A percentile compares a stretch with the other conserved stretches of the same genome.
phyloP scores from a whole-genome alignment of 2,113 vertebrate species.

The Micronycteris hirsuta region DNA sequence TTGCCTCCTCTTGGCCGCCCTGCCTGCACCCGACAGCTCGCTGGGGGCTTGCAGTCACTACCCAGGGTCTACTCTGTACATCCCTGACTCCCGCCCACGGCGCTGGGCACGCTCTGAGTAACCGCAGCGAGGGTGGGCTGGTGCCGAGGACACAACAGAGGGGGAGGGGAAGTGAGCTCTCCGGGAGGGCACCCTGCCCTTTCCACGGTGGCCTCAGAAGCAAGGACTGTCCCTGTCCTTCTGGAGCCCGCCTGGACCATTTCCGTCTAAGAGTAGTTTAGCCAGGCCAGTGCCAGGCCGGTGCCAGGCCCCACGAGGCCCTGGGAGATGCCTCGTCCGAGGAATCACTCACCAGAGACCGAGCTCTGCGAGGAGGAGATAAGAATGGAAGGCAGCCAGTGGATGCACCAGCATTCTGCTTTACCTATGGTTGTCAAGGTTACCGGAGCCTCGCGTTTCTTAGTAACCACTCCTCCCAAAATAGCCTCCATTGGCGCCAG shows the following conservation, averaged over 20 bases:
- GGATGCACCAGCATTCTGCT: not conserved
- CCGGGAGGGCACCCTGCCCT: not conserved
- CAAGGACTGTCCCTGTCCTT: not conserved
- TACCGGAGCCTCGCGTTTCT: conserved; percentile 59
- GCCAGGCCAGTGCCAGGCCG: not conserved
- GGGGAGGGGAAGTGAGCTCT: not conserved
- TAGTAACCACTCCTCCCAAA: conserved; percentile 70
- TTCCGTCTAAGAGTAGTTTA: not conserved
- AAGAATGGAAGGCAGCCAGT: not conserved
- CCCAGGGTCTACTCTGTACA: rapidly evolving
- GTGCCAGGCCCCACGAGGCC: not conserved
- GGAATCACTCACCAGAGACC: not conserved
- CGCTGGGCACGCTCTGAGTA: not conserved
- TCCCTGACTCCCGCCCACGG: not conserved
- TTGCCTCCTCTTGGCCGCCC: not conserved
- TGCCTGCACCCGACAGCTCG: no score
- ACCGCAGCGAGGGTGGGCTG: not conserved
- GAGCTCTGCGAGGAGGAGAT: not conserved
- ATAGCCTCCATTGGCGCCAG: conserved; percentile 43
- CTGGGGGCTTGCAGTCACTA: rapidly evolving
- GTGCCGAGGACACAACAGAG: not conserved
- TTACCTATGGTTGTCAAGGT: conserved; percentile 71
- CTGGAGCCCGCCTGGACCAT: not conserved
- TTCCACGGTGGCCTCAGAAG: not conserved
- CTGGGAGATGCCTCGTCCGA: not conserved